These are phyloP conservation scores for Sorex fumeus DNA, from an alignment of 2,113 vertebrate species.

Conservation along the genomic window DNA sequence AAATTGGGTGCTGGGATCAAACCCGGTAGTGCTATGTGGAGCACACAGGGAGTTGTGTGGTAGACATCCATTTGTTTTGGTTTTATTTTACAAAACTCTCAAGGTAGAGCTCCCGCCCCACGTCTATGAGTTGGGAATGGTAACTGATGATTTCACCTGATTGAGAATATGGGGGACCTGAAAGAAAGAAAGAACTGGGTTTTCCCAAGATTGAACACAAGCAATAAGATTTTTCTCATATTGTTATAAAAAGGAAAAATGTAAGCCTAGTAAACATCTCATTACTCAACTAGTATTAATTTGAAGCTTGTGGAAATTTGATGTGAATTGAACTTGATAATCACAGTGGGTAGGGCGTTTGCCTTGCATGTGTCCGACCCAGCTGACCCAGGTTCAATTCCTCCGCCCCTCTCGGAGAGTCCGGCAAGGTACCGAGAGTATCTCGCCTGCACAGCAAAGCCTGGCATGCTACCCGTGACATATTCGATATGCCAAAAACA, in stretches of 20 bases:
- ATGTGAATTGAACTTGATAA: not conserved
- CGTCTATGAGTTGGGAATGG: not conserved
- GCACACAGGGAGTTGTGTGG: not conserved
- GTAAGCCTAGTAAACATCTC: not conserved
- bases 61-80: not conserved
- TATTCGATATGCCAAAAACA: no score
- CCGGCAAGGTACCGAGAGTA: no score
- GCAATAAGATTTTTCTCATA: not conserved
- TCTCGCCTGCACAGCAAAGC: no score
- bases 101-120: not conserved
- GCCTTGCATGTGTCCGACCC: no score
- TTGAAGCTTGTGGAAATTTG: conserved; percentile 32
- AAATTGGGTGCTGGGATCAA: no score
- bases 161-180: not conserved
- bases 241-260: conserved; percentile 43
- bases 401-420: no score
- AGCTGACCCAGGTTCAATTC: no score
- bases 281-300: conserved; percentile 5
- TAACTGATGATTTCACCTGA: not conserved
- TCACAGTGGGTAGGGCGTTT: no score
- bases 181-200: not conserved
- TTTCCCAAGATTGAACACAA: not conserved
- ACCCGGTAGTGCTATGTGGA: no score
- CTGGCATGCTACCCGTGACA: no score
- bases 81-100: not conserved